Conservation (phyloP, 1,140 invertebrate species). For the Drosophila pandora region DNA sequence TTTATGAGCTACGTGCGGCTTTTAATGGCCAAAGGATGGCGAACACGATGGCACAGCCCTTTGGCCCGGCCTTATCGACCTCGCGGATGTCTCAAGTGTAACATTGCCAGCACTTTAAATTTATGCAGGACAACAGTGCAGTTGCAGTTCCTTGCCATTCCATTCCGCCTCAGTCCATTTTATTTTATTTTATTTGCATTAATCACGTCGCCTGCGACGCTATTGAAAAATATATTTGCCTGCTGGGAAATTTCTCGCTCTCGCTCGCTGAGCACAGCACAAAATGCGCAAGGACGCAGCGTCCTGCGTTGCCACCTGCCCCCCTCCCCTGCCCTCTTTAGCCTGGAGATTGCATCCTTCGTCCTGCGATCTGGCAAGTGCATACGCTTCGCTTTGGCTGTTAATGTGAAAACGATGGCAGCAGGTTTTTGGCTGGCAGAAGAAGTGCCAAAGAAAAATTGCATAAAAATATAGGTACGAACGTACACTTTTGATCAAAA, state of each 20-base stretch:
- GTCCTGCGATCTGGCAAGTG: slow-evolving; percentile 63
- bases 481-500: not conserved
- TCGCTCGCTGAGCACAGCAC: slow-evolving; percentile 54
- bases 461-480: slow-evolving; percentile 52
- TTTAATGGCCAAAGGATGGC: slow-evolving; percentile 59
- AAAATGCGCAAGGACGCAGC: slow-evolving; percentile 50
- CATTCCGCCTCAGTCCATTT: slow-evolving; percentile 26
- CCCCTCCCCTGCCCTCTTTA: not conserved
- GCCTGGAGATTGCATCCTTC: slow-evolving; percentile 13
- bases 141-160: slow-evolving; percentile 43
- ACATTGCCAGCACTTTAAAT: slow-evolving; percentile 76
- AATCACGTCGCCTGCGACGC: slow-evolving; percentile 78
- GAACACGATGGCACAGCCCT: slow-evolving; percentile 8
- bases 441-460: slow-evolving; percentile 53
- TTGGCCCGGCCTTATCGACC: slow-evolving; percentile 59
- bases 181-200: slow-evolving; percentile 80
- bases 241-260: slow-evolving; percentile 75
- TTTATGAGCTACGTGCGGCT: slow-evolving; percentile 77
- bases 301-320: slow-evolving; percentile 7
- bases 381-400: slow-evolving; percentile 78
- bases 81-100: slow-evolving; percentile 70
- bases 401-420: slow-evolving; percentile 81
- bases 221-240: slow-evolving; percentile 83
- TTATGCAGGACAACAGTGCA: slow-evolving; percentile 62
- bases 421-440: slow-evolving; percentile 69